These are phyloP conservation scores for Philereme vetulata DNA, from an alignment of 2,888 invertebrate species.

Conservation along the genomic window DNA sequence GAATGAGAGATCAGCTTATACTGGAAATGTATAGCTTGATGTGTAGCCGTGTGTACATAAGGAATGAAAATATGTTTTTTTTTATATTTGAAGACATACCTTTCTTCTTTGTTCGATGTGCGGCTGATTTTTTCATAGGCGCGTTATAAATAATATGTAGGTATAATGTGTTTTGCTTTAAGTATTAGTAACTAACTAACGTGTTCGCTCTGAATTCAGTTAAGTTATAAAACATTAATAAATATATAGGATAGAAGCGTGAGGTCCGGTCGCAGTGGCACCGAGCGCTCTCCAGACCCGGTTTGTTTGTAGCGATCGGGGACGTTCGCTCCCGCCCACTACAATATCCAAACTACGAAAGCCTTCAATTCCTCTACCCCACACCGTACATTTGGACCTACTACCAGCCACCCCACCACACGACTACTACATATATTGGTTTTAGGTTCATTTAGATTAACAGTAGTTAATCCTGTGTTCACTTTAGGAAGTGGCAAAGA, in stretches of 20 bases:
- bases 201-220: no score
- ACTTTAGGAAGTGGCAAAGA: constrained; percentile 35
- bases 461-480: constrained; percentile 42
- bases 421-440: constrained; percentile 6
- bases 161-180: no score
- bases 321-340: constrained; percentile 41
- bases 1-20: no score
- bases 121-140: no score
- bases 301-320: constrained; percentile 51
- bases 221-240: not conserved
- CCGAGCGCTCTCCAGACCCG: constrained; percentile 26
- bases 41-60: no score
- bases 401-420: constrained; percentile 33
- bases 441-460: no score
- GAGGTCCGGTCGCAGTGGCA: constrained; percentile 14
- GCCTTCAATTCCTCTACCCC: constrained; percentile 42
- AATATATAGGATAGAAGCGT: constrained; percentile 1
- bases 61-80: no score
- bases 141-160: no score
- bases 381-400: constrained; percentile 23
- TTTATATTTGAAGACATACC: no score
- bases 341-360: constrained; percentile 51
- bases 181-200: no score
- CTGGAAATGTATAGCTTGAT: no score
- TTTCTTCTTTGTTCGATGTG: no score